Evolutionary conservation across 2,113 vertebrate genomes (phyloP).

Genomic region (Cheilinus undulatus): DNA sequence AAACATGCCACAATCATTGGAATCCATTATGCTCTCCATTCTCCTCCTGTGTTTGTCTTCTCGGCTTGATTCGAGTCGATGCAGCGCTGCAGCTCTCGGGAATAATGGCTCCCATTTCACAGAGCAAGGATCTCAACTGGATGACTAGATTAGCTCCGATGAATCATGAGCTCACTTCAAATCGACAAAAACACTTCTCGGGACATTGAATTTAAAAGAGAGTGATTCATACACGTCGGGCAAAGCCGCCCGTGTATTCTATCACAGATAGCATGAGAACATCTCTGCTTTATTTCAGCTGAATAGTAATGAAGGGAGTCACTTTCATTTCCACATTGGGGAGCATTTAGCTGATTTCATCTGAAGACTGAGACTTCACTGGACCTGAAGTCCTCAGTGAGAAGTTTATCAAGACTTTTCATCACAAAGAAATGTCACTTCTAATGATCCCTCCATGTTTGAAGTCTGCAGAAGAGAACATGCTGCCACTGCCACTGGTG

Average conservation of each 20-base stretch:
- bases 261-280: constrained; percentile 16
- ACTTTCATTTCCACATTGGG: constrained; percentile 34
- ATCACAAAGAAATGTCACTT: neutral
- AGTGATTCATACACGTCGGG: constrained; percentile 37
- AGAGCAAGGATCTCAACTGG: constrained; percentile 24
- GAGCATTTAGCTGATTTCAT: constrained; percentile 39
- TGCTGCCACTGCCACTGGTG: no score
- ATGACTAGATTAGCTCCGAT: constrained; percentile 49
- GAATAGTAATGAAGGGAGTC: constrained; percentile 5
- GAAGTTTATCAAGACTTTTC: constrained; percentile 1
- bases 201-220: constrained; percentile 32
- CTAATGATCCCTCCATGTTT: no score
- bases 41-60: neutral
- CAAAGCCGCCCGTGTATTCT: neutral
- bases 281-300: neutral
- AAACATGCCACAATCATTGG: constrained; percentile 9
- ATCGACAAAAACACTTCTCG: constrained; percentile 54
- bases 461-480: no score
- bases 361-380: constrained; percentile 13
- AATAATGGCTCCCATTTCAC: constrained; percentile 45
- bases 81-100: constrained; percentile 2
- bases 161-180: constrained; percentile 60
- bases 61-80: constrained; percentile 1
- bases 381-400: neutral
- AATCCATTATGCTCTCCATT: neutral